Evolutionary conservation across 1,140 invertebrate species (phyloP).

Genomic region (Anthonomus grandis): DNA sequence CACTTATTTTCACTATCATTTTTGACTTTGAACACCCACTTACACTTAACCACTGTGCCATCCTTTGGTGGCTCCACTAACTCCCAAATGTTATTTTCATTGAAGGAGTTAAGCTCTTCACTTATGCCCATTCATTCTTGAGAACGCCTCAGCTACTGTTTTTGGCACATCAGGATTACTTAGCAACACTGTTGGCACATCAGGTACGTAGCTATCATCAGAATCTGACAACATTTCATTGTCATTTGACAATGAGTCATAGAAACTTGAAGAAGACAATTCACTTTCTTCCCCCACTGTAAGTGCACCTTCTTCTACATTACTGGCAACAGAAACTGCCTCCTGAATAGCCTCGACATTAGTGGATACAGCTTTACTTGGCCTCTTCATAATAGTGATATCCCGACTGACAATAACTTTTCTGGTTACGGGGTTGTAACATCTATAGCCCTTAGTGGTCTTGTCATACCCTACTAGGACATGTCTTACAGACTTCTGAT

Average conservation of each 20-base stretch:
- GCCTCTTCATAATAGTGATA: slow-evolving; percentile 40
- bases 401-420: slow-evolving; percentile 37
- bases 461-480: slow-evolving; percentile 33
- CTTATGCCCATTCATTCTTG: slow-evolving; percentile 31
- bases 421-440: slow-evolving; percentile 34
- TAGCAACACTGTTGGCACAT: too few relatives aligned
- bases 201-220: too few relatives aligned
- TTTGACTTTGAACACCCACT: slow-evolving; percentile 46
- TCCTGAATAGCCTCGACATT: not conserved
- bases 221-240: not conserved
- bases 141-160: slow-evolving; percentile 30
- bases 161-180: too few relatives aligned
- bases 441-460: slow-evolving; percentile 29
- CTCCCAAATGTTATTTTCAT: slow-evolving; percentile 44
- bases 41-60: slow-evolving; percentile 42
- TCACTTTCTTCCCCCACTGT: not conserved
- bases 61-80: slow-evolving; percentile 36
- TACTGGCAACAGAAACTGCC: not conserved
- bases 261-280: not conserved
- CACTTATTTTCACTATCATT: slow-evolving; percentile 30
- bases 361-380: too few relatives aligned
- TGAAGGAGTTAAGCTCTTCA: slow-evolving; percentile 39
- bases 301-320: not conserved
- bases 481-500: slow-evolving; percentile 31
- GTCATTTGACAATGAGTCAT: not conserved